A percentile compares a stretch with the other conserved stretches of the same genome.
These are phyloP conservation scores for Desmophyllum pertusum DNA, from an alignment of 92 coral and sea anemone species.

Conservation along the genomic window DNA sequence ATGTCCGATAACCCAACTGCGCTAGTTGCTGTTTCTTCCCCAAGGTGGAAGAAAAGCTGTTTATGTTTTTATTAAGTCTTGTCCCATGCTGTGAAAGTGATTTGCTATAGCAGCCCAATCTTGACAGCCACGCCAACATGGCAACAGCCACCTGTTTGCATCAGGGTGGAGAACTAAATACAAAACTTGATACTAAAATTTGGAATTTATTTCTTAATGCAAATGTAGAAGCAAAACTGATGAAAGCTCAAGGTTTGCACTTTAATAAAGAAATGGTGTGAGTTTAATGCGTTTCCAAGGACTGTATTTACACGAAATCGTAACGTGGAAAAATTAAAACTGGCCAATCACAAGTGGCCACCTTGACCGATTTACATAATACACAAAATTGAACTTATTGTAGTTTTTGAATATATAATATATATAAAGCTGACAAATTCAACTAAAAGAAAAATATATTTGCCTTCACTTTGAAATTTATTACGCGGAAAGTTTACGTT, in stretches of 20 bases:
- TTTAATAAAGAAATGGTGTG: background rate
- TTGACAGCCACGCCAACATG: background rate
- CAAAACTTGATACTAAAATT: background rate
- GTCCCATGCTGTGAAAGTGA: too few species aligned
- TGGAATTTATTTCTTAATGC: background rate
- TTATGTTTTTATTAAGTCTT: too few species aligned
- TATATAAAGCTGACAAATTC: background rate
- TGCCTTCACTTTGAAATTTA: background rate
- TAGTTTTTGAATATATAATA: background rate
- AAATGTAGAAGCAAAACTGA: background rate
- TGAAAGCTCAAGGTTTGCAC: background rate
- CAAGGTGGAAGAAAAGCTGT: too few species aligned
- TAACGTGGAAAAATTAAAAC: background rate
- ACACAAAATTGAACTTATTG: constrained; percentile 1
- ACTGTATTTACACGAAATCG: background rate
- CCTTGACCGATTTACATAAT: constrained; percentile 23
- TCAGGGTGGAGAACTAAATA: background rate
- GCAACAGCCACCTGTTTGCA: background rate
- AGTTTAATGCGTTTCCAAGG: background rate
- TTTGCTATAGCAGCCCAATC: too few species aligned
- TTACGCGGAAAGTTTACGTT: background rate
- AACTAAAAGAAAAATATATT: background rate
- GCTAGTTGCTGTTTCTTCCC: too few species aligned
- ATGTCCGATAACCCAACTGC: too few species aligned
- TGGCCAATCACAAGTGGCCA: constrained; percentile 15